These are phyloP conservation scores for Heliconius nattereri DNA, from an alignment of 1,140 invertebrate genomes.

Conservation along the genomic window DNA sequence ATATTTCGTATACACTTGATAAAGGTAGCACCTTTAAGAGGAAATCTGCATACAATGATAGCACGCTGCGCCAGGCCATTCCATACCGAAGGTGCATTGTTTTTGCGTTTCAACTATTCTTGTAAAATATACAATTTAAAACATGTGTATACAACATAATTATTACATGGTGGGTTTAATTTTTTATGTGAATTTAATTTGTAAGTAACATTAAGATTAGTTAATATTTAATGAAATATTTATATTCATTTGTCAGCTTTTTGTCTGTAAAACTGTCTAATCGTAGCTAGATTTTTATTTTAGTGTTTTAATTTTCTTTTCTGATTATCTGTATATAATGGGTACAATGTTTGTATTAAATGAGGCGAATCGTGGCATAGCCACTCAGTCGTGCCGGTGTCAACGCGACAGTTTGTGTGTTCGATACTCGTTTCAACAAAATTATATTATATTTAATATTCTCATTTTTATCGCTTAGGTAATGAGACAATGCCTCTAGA, in stretches of 20 bases:
- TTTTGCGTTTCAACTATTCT: slow-evolving; percentile 23
- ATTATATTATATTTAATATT: too few species aligned
- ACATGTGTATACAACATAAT: slow-evolving; percentile 30
- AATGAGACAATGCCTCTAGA: too few species aligned
- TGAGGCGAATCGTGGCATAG: too few species aligned
- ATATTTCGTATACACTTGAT: slow-evolving; percentile 59
- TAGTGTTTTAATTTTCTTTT: too few species aligned
- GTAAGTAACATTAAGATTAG: background rate
- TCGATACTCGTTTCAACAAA: too few species aligned
- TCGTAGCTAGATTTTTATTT: too few species aligned
- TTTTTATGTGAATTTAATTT: background rate
- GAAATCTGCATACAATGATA: slow-evolving; percentile 72
- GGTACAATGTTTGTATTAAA: too few species aligned
- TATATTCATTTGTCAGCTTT: background rate
- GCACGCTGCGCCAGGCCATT: slow-evolving; percentile 23
- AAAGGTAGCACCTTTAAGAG: slow-evolving; percentile 58
- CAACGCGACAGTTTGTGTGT: too few species aligned
- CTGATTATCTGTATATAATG: too few species aligned
- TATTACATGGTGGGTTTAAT: background rate
- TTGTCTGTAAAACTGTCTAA: background rate
- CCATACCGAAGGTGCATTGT: slow-evolving; percentile 23
- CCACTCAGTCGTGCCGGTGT: too few species aligned
- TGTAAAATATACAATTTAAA: slow-evolving; percentile 30
- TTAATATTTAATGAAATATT: background rate
- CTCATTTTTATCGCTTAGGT: too few species aligned